phyloP scores from a whole-genome alignment of 2,113 vertebrate species.

The Lophura nycthemera region DNA sequence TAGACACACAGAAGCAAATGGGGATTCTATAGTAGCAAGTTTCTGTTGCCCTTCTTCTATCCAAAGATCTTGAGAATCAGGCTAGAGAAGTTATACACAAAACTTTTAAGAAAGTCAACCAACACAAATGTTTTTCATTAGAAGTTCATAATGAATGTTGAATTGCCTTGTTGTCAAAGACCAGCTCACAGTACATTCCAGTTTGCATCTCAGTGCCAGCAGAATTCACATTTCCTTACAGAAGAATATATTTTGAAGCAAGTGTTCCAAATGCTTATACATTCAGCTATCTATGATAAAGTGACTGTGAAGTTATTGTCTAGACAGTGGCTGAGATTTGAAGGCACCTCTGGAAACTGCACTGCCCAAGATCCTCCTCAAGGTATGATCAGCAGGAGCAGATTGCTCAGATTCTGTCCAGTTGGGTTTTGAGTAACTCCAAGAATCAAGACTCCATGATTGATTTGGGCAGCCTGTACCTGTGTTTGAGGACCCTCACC shows the following conservation, averaged over 20 bases:
- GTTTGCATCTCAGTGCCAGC: neutral
- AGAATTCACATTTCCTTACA: neutral
- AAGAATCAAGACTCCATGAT: neutral
- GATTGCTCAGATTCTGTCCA: neutral
- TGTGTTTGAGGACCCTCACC: neutral
- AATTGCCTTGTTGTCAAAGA: neutral
- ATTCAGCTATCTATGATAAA: neutral
- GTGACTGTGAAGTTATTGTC: neutral
- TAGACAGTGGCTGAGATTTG: neutral
- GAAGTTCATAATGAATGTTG: constrained; percentile 30
- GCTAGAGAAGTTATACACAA: constrained; percentile 24
- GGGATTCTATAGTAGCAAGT: neutral
- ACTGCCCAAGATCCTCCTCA: neutral
- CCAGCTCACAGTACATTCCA: neutral
- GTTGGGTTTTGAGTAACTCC: neutral
- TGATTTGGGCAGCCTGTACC: neutral
- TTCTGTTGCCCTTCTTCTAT: constrained; percentile 26
- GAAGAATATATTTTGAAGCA: neutral
- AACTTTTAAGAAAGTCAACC: constrained; percentile 14
- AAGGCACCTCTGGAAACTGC: neutral
- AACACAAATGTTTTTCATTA: neutral
- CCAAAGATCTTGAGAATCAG: neutral
- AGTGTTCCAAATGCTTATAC: neutral
- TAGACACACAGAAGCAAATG: neutral
- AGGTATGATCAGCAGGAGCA: neutral